These are phyloP conservation scores for Rhea americana DNA, from an alignment of 2,113 vertebrate species.

Conservation along the genomic window DNA sequence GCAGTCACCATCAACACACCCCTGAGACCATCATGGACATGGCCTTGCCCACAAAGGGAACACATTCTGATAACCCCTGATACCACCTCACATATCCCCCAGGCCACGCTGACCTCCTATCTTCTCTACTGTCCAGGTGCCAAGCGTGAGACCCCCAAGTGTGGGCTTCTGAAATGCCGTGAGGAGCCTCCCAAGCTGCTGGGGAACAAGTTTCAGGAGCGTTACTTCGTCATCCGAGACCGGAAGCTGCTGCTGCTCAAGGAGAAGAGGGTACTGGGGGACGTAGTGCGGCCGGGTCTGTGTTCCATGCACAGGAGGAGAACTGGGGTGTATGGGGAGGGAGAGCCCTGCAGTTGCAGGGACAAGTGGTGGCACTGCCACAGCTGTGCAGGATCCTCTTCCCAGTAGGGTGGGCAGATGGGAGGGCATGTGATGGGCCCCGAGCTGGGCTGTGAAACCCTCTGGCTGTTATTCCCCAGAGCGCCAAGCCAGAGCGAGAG, in stretches of 20 bases:
- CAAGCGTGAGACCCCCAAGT: constrained; percentile 86
- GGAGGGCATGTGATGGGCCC: background rate
- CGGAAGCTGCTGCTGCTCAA: constrained; percentile 90
- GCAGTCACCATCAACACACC: background rate
- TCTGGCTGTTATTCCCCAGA: constrained; percentile 72
- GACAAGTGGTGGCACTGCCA: background rate
- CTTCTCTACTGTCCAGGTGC: constrained; percentile 72
- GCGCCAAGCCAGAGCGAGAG: constrained; percentile 89
- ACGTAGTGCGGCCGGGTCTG: background rate
- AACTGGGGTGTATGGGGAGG: background rate
- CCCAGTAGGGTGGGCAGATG: no score
- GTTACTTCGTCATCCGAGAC: constrained; percentile 88
- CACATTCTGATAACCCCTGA: background rate
- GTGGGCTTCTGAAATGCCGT: constrained; percentile 88
- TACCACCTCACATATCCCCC: background rate
- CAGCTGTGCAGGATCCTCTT: background rate
- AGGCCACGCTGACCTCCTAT: background rate
- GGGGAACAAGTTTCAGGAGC: constrained; percentile 93
- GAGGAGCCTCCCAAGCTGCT: constrained; percentile 92
- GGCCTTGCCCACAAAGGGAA: background rate
- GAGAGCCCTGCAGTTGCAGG: background rate
- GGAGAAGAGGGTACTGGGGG: constrained; percentile 87
- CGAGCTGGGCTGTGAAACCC: background rate
- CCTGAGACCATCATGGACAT: background rate
- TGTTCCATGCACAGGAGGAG: rapidly evolving